Percentiles rank a stretch among this genome's conserved stretches.
Evolutionary conservation across 1,140 invertebrate species (phyloP).

Genomic region (Cydia splendana): DNA sequence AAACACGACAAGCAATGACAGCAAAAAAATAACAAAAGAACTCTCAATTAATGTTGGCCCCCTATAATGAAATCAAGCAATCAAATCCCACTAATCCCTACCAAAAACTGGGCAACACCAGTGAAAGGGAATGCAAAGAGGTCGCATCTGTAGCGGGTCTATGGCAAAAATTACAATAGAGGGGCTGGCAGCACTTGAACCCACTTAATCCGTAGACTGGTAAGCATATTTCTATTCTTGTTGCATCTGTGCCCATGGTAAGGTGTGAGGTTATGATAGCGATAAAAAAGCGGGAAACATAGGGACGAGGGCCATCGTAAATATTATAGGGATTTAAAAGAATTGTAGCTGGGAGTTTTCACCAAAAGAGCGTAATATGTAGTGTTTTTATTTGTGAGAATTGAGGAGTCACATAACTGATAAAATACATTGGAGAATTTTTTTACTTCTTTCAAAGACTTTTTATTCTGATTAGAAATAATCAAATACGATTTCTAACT

Average conservation of each 20-base stretch:
- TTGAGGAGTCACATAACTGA: too few species aligned
- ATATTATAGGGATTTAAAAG: neutral
- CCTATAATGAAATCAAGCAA: constrained; percentile 32
- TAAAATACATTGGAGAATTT: too few species aligned
- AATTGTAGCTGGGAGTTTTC: too few species aligned
- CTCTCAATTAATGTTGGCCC: constrained; percentile 10
- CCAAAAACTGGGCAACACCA: constrained; percentile 29
- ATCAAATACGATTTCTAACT: too few species aligned
- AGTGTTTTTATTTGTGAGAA: too few species aligned
- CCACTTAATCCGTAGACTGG: constrained; percentile 33
- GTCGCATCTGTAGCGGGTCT: constrained; percentile 30
- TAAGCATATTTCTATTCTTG: constrained; percentile 34
- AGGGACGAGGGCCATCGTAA: neutral
- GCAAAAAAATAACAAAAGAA: constrained; percentile 22
- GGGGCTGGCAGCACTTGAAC: constrained; percentile 27
- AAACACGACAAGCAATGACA: neutral
- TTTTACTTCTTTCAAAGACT: too few species aligned
- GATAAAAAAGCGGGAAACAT: neutral
- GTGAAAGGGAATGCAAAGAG: constrained; percentile 28
- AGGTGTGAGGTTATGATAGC: neutral
- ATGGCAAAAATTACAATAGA: constrained; percentile 34
- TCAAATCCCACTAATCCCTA: constrained; percentile 33
- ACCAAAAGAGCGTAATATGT: too few species aligned
- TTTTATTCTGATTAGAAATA: too few species aligned
- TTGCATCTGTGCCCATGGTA: constrained; percentile 24